Base-by-base conservation (phyloP, 2,113 vertebrate genomes). In the Mustela lutreola region DNA sequence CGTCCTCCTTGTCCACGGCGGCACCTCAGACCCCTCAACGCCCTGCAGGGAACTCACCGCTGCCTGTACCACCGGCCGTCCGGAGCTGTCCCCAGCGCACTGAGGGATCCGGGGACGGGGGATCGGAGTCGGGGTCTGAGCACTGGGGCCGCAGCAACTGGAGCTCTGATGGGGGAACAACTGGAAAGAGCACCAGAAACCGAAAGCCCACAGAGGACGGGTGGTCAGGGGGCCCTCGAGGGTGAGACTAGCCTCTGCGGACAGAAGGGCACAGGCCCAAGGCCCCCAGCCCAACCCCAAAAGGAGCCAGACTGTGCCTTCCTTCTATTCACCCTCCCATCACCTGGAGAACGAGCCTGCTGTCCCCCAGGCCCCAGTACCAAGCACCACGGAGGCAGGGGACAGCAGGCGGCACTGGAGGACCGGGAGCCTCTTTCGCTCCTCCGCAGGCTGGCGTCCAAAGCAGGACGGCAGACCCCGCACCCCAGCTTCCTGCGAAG, bases 351-450 rank as follows among this genome's bases (percentile, higher is more conserved):
- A 63, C 7, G 21, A 78, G 12, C 39, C 82, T 33, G 0, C 42
- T 56, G 36, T 3, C 24, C 19, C 22, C 31, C 5, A 12, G 12
- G 18, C 24, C 10, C 16, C 18, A 12, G 39, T 60, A 0, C 1
- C 6, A n/a, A 12, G 48, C 31, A 22, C 4, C 56, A 18, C 8
- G 4, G 67, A 53, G 63, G 24, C 39, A 65, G 39, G 67, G 19
- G 24, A 22, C 8, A 9, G 18, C 31, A 50, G n/a, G 9, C 6
- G 15, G 19, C 24, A 16, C 0, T 14, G 5, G 2, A 18, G 14
- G 36, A 21, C 18, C 0, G 3, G 4, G 31, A 63, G 50, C 12
- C 76, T 1, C 50, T 7, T 28, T 9, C 14, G 11, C 16, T 33
- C 50, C 19, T 36, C 5, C 26, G 82, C 60, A 78, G 28, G 31